Conservation (phyloP, 2,113 vertebrate species). For the Ammodramus savannarum region DNA sequence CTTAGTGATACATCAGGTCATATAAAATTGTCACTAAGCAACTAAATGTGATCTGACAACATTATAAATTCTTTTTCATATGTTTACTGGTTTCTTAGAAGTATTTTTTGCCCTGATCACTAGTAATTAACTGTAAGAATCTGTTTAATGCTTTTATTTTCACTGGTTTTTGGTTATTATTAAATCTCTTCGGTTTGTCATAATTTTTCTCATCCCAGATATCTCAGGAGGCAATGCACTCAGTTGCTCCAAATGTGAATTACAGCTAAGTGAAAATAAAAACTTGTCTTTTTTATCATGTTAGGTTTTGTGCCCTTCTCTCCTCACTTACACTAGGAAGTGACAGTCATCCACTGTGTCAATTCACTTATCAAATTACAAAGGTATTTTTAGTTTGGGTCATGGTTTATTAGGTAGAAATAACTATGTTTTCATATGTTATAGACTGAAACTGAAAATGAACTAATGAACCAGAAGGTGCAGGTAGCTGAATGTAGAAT, state of each 20-base stretch:
- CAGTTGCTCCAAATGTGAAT: background rate
- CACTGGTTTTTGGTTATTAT: background rate
- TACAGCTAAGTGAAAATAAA: constrained; percentile 5
- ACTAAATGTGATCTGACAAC: constrained; percentile 52
- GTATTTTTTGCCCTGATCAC: constrained; percentile 7
- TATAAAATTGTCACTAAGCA: constrained; percentile 42
- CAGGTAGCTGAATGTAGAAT: background rate
- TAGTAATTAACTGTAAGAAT: background rate
- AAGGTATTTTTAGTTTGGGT: background rate
- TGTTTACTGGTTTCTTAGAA: constrained; percentile 7
- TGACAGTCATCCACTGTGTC: background rate
- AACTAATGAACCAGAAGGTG: background rate
- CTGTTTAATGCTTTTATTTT: background rate
- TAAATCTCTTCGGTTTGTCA: background rate
- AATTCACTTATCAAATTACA: background rate
- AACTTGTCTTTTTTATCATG: background rate
- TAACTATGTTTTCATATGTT: background rate
- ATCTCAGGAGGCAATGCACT: background rate
- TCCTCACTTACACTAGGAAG: background rate
- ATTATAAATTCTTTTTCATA: background rate
- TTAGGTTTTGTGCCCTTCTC: background rate
- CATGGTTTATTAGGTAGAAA: background rate
- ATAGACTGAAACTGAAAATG: background rate
- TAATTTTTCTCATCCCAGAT: background rate
- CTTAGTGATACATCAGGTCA: constrained; percentile 48